These are phyloP conservation scores for Hippolais icterina DNA, from an alignment of 2,113 vertebrate species.

Conservation along the genomic window DNA sequence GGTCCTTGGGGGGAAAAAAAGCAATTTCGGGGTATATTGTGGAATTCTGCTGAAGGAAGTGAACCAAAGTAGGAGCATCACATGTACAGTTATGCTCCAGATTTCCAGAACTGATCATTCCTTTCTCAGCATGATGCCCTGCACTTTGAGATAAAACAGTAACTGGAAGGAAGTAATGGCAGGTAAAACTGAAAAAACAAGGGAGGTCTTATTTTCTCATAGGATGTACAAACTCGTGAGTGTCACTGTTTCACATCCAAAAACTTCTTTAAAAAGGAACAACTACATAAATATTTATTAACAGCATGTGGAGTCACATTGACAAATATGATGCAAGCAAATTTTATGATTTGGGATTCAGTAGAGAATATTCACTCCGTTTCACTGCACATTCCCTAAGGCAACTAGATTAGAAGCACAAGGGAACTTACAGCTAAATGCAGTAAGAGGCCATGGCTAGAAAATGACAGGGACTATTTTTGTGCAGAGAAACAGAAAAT, in stretches of 20 bases:
- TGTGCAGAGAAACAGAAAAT: neutral
- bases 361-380: neutral
- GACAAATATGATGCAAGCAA: neutral
- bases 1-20: fast-evolving
- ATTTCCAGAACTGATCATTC: neutral
- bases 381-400: neutral
- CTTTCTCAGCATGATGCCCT: neutral
- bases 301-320: neutral
- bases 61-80: neutral
- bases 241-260: neutral
- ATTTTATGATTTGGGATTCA: neutral
- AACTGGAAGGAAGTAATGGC: neutral
- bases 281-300: neutral
- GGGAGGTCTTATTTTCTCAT: neutral
- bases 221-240: neutral
- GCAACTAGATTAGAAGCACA: neutral
- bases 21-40: neutral
- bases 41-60: neutral
- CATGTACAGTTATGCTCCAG: neutral
- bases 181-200: neutral
- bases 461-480: neutral
- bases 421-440: neutral
- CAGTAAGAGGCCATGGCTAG: neutral
- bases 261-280: neutral
- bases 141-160: neutral